phyloP scores from a whole-genome alignment of 2,797 vertebrate species.

The Oceanodroma leucorhoa region DNA sequence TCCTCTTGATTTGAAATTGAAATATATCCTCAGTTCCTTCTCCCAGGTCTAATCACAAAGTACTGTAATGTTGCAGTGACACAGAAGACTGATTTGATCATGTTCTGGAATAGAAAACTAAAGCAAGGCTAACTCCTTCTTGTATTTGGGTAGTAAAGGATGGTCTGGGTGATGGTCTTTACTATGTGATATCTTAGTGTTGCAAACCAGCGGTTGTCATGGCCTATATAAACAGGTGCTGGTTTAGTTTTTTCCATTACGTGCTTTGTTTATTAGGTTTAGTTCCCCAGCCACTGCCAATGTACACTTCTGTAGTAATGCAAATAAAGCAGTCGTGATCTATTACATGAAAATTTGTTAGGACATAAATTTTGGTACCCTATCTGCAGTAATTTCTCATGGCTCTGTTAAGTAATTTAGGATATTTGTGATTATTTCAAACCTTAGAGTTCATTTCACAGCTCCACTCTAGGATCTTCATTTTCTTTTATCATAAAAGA shows the following conservation, averaged over 20 bases:
- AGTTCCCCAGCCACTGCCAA: neutral
- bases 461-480: neutral
- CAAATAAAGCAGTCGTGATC: neutral
- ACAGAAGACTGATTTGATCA: neutral
- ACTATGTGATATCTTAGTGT: neutral
- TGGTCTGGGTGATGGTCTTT: neutral
- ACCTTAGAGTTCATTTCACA: neutral
- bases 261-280: neutral
- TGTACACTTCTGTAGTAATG: neutral
- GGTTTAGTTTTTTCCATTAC: neutral
- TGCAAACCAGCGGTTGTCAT: neutral
- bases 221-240: neutral
- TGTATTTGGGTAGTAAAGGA: neutral
- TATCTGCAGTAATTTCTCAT: neutral
- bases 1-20: neutral
- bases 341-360: neutral
- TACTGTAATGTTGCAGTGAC: rapidly evolving
- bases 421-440: neutral
- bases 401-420: neutral
- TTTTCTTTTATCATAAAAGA: neutral
- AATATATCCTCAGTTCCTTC: neutral
- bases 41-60: neutral
- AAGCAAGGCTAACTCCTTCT: neutral
- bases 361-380: neutral
- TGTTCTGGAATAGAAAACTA: neutral